Percentiles rank a stretch among this genome's conserved stretches.
Conservation (phyloP, 1,140 invertebrate species). For the Drosophila kohkoa region DNA sequence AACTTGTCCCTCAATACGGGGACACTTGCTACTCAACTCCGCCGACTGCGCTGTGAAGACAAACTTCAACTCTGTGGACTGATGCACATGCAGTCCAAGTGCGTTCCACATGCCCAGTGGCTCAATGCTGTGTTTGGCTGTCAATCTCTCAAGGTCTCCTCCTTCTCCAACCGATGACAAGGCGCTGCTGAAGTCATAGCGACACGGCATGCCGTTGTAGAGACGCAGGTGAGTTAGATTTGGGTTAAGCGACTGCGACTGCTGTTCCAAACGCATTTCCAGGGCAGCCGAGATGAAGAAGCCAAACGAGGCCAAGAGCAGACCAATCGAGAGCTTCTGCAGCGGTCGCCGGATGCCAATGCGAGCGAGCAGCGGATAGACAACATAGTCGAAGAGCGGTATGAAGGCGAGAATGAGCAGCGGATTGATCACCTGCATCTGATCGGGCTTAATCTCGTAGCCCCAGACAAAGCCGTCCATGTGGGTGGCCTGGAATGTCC, state of each 20-base stretch:
- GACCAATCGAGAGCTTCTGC: conserved; percentile 93
- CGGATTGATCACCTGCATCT: conserved; percentile 95
- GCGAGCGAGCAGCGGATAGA: conserved; percentile 88
- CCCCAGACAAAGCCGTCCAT: conserved; percentile 94
- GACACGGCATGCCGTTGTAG: conserved; percentile 88
- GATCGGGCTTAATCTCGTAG: conserved; percentile 92
- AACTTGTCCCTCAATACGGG: conserved; percentile 47
- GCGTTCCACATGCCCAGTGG: conserved; percentile 68
- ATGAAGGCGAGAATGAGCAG: conserved; percentile 94
- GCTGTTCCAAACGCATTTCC: conserved; percentile 91
- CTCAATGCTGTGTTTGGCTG: conserved; percentile 27
- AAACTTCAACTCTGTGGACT: conserved; percentile 45
- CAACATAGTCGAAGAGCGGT: conserved; percentile 91
- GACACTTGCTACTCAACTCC: conserved; percentile 26
- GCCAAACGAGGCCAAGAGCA: conserved; percentile 91
- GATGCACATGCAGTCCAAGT: conserved; percentile 25
- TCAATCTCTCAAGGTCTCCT: too few species aligned
- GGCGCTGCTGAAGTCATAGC: conserved; percentile 60
- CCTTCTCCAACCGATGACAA: background rate
- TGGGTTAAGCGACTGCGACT: conserved; percentile 64
- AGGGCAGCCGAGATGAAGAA: conserved; percentile 95
- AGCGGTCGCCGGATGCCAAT: conserved; percentile 87
- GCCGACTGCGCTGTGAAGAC: conserved; percentile 30
- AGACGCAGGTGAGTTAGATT: conserved; percentile 88
- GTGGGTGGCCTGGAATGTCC: conserved; percentile 96